A percentile compares a stretch with the other conserved stretches of the same genome.
phyloP scores from a whole-genome alignment of 1,140 invertebrate species.

The Nasonia vitripennis region DNA sequence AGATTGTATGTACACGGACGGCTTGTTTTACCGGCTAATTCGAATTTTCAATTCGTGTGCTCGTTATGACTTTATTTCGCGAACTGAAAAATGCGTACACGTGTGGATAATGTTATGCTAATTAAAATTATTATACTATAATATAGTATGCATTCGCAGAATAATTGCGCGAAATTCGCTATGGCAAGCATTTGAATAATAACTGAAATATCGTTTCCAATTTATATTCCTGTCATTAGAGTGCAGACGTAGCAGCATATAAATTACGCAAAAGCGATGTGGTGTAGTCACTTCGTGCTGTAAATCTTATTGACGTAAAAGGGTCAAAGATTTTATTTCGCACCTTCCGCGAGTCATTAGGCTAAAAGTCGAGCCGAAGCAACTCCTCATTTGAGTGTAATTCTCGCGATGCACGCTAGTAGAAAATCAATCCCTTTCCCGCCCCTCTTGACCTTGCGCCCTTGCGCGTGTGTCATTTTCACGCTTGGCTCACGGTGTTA shows the following conservation, averaged over 20 bases:
- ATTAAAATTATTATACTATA: too few relatives aligned
- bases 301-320: slow-evolving; percentile 19
- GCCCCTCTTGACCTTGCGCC: slow-evolving; percentile 10
- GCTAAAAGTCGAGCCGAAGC: slow-evolving; percentile 11
- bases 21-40: neutral
- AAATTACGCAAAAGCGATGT: neutral
- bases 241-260: neutral
- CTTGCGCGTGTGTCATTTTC: neutral
- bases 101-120: too few relatives aligned
- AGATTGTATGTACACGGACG: neutral
- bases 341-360: slow-evolving; percentile 11
- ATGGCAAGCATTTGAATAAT: too few relatives aligned
- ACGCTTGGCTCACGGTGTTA: neutral
- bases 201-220: neutral
- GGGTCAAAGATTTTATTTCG: slow-evolving; percentile 34
- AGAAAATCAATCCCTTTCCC: slow-evolving; percentile 31
- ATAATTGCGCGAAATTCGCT: too few relatives aligned
- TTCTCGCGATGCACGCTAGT: slow-evolving; percentile 17
- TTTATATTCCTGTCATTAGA: neutral
- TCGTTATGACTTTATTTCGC: neutral
- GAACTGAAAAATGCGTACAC: too few relatives aligned
- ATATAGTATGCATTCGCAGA: too few relatives aligned
- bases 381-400: slow-evolving; percentile 22
- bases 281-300: too few relatives aligned
- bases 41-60: neutral